Base-by-base conservation (phyloP, 2,888 invertebrate species). In the Hermaeophaga mercurialis region DNA sequence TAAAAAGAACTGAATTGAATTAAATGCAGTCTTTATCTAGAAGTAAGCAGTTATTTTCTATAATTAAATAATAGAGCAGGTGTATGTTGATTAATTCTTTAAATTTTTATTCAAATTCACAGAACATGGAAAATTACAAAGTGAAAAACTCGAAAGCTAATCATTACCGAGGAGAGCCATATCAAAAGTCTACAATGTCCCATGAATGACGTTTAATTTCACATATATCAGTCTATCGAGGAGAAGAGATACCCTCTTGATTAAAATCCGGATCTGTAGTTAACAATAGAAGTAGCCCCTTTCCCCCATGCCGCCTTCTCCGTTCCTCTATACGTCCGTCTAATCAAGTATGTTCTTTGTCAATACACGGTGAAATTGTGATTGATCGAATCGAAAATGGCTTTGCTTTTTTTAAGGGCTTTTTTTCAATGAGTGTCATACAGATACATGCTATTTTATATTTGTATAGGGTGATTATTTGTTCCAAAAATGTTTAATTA, bases 361-460 rank as follows among this genome's bases (percentile, higher is more conserved):
- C 73, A 73, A 72, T 73, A 70, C 70, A 73, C 65, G 69, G 68
- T 69, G 71, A 74, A 72, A 73, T 74, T 72, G 71, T 74, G 74
- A 74, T 74, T 74, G 74, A 75, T 74, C 74, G 73, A 74, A 70
- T 73, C 71, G 70, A 70, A 73, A 75, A 74, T 75, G 73, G 73
- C 72, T 73, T 72, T 69, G 65, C 69, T 68, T 66, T 69, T 69
- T 70, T 57, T 55, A 15, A 34, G 12, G 15, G 41, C 33, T 49
- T 53, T 7, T 43, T 48, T 48, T 45, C 26, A 31, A 31, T 28
- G 9, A 11, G n/a, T 22, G 18, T 24, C 8, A 38, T 31, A 53
- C 43, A 34, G 19, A 15, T 34, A 19, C 34, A 34, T 19, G 22
- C 14, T 12, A 24, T 24, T 31, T 31, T 7, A 31, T 31, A 3